These are phyloP conservation scores for Urocolius indicus DNA, from an alignment of 2,113 vertebrate species.

Conservation along the genomic window DNA sequence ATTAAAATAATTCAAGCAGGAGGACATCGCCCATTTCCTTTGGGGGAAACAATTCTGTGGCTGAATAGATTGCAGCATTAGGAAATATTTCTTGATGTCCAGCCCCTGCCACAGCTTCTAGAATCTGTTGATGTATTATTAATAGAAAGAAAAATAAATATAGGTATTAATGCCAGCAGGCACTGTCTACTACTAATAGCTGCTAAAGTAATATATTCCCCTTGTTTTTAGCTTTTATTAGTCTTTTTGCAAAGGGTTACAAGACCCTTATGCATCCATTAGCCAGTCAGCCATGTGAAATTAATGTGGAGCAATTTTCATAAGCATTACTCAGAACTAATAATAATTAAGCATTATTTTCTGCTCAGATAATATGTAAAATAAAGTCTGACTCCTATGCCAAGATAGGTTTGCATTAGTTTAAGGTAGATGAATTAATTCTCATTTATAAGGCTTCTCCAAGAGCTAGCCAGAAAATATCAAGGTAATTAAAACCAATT, in stretches of 20 bases:
- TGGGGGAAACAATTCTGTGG: slow-evolving; percentile 13
- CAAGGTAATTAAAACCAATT: slow-evolving; percentile 70
- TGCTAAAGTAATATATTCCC: slow-evolving; percentile 66
- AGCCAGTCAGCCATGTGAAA: slow-evolving; percentile 71
- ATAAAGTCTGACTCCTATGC: slow-evolving; percentile 70
- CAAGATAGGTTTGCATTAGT: slow-evolving; percentile 69
- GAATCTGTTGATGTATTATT: slow-evolving; percentile 66
- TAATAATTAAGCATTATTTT: slow-evolving; percentile 76
- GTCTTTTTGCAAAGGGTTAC: slow-evolving; percentile 69
- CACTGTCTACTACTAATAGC: slow-evolving; percentile 57
- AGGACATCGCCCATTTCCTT: slow-evolving; percentile 40
- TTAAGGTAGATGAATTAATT: slow-evolving; percentile 71
- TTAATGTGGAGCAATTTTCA: slow-evolving; percentile 73
- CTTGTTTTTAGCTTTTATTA: slow-evolving; percentile 70
- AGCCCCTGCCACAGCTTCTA: slow-evolving; percentile 17
- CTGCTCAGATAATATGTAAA: slow-evolving; percentile 72
- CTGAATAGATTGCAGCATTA: slow-evolving; percentile 43
- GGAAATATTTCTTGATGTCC: slow-evolving; percentile 43
- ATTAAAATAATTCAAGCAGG: slow-evolving; percentile 38
- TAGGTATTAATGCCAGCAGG: slow-evolving; percentile 64
- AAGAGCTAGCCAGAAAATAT: slow-evolving; percentile 57
- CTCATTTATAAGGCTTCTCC: slow-evolving; percentile 63
- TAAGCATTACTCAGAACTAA: slow-evolving; percentile 71
- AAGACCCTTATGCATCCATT: slow-evolving; percentile 70
- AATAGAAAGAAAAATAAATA: slow-evolving; percentile 71